Evolutionary conservation across 2,888 invertebrate genomes (phyloP), one percentile per base, ranked within the genome.

Genomic region (Sphaerophoria taeniata): DNA sequence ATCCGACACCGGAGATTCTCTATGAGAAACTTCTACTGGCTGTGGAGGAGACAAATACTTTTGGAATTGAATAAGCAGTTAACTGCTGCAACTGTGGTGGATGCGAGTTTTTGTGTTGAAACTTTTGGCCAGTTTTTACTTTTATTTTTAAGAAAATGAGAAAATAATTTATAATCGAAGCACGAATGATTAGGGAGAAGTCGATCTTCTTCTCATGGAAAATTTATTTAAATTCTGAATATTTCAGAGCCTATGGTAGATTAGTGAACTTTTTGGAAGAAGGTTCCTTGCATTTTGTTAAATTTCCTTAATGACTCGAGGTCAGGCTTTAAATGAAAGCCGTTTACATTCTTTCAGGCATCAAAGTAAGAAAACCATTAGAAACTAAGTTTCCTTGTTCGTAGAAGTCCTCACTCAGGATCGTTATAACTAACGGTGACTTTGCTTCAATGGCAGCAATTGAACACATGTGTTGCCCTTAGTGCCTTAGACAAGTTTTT

Each of bases 21-120:
- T 95, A 97, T 91, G 98, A 98, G 92, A 98, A 98, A 91, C 93
- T 98, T 12, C 93, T 98, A 81, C 94, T 98, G 86, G 98, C 98
- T 58, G 98, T 98, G 47, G 98, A 98, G 91, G 98, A 98, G 92
- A 98, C 98, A 34, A 98, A 97, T 92, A 98, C 98, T 2, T 98
- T 98, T 92, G 98, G 98, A 89, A 98, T 98, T 89, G 98, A 98
- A 87, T 91, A 89, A 79, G 65, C 24, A n/a, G 16, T 39, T 1
- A 43, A 2, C 43, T 11, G n/a, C 12, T n/a, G n/a, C 2, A 24
- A 58, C 67, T 11, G 12, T 39, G 39, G 47, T 36, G 5, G 9
- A 6, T 9, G 11, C 3, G 7, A 16, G 12, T 43, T 70, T 70
- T 53, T 63, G 34, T 67, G 49, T 53, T 53, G 45, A 65, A 63